Evolutionary conservation across 2,888 invertebrate species (phyloP).

Genomic region (Nephrotoma appendiculata): DNA sequence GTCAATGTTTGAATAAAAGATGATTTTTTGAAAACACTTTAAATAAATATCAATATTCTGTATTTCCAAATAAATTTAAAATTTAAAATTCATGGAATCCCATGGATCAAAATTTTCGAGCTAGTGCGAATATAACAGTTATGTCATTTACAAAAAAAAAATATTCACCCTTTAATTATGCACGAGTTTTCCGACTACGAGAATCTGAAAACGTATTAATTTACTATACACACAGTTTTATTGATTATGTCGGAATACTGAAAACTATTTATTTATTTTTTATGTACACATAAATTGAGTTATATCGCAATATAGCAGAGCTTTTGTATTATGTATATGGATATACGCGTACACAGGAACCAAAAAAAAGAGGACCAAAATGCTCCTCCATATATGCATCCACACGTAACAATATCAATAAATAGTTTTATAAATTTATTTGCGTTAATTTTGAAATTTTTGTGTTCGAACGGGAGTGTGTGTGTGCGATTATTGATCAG

Average conservation of each 20-base stretch:
- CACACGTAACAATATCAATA: not conserved
- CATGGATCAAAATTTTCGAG: too few relatives aligned
- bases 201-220: not conserved
- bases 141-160: not conserved
- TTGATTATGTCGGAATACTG: not conserved
- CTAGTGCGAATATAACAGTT: not conserved
- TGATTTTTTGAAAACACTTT: too few relatives aligned
- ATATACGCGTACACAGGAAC: not conserved
- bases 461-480: not conserved
- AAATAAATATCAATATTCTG: too few relatives aligned
- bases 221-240: not conserved
- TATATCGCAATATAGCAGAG: not conserved
- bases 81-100: too few relatives aligned
- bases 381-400: not conserved
- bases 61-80: too few relatives aligned
- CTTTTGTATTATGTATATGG: not conserved
- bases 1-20: too few relatives aligned
- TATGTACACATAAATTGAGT: not conserved
- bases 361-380: not conserved
- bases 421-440: not conserved
- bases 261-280: not conserved
- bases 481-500: not conserved
- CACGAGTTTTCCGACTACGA: not conserved
- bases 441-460: not conserved
- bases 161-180: not conserved